Conservation (phyloP, 2,113 vertebrate genomes). For the Climacteris rufus region DNA sequence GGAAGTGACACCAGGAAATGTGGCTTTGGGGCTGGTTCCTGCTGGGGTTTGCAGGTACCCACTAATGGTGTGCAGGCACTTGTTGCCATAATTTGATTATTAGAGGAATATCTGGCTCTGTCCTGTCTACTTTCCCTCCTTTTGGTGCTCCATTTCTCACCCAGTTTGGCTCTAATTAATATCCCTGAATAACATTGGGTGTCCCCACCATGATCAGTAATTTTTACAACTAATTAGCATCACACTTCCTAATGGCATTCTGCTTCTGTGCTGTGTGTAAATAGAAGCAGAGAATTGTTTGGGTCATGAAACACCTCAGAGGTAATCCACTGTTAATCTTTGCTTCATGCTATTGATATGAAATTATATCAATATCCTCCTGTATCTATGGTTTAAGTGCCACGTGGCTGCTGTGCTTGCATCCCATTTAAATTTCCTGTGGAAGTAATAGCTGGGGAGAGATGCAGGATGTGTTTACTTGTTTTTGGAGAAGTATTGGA, state of each 20-base stretch:
- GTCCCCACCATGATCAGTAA: background rate
- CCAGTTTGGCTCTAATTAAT: background rate
- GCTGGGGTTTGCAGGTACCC: background rate
- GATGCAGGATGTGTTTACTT: background rate
- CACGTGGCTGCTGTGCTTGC: background rate
- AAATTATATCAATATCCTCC: background rate
- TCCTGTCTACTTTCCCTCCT: background rate
- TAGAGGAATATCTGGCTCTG: background rate
- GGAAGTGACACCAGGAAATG: fast-evolving
- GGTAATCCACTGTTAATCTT: background rate
- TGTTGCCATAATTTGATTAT: background rate
- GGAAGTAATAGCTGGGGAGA: background rate
- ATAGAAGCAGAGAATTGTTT: background rate
- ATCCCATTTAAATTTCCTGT: background rate
- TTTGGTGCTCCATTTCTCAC: background rate
- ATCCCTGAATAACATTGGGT: fast-evolving
- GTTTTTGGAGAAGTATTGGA: background rate
- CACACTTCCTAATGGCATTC: background rate
- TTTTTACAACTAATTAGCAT: background rate
- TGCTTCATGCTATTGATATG: fast-evolving
- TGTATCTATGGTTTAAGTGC: fast-evolving
- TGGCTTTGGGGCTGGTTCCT: background rate
- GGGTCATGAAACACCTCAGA: background rate
- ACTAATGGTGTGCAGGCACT: fast-evolving
- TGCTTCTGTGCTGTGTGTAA: background rate